phyloP scores from a whole-genome alignment of 2,888 invertebrate species.

The Dicyrtomina minuta region DNA sequence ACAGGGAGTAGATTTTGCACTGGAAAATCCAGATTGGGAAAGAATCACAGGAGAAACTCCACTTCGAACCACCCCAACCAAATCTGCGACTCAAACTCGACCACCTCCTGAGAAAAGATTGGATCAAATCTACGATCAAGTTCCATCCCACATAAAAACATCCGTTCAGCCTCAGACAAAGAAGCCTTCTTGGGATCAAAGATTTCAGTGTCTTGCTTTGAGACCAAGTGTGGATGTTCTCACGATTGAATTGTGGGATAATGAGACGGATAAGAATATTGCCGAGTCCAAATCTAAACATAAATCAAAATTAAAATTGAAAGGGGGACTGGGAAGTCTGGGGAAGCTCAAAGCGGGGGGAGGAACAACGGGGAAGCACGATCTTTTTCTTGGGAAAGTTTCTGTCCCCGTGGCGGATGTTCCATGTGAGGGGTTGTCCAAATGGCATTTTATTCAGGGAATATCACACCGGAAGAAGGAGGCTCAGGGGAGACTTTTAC shows the following conservation, averaged over 20 bases:
- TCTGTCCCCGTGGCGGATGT: conserved; percentile 37
- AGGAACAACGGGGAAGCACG: no score
- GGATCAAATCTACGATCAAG: conserved; percentile 39
- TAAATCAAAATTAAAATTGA: neutral
- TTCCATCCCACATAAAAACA: conserved; percentile 42
- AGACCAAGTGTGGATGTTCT: conserved; percentile 47
- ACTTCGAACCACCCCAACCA: conserved; percentile 22
- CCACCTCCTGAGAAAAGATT: conserved; percentile 39
- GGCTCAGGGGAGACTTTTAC: conserved; percentile 38
- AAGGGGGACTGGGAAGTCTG: no score
- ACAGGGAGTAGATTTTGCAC: conserved; percentile 43
- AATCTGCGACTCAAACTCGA: conserved; percentile 4
- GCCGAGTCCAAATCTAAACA: neutral
- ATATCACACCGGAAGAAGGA: conserved; percentile 19
- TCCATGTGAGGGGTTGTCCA: conserved; percentile 40
- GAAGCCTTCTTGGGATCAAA: conserved; percentile 48
- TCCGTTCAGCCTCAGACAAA: conserved; percentile 35
- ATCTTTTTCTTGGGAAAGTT: conserved; percentile 48
- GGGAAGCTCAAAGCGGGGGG: no score
- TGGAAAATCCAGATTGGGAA: conserved; percentile 47
- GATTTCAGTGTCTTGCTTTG: conserved; percentile 47
- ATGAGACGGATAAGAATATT: neutral
- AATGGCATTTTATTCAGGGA: conserved; percentile 35
- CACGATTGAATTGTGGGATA: conserved; percentile 43
- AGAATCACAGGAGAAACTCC: conserved; percentile 39